phyloP scores from a whole-genome alignment of 2,888 invertebrate genomes.

The Neoascia interrupta region DNA sequence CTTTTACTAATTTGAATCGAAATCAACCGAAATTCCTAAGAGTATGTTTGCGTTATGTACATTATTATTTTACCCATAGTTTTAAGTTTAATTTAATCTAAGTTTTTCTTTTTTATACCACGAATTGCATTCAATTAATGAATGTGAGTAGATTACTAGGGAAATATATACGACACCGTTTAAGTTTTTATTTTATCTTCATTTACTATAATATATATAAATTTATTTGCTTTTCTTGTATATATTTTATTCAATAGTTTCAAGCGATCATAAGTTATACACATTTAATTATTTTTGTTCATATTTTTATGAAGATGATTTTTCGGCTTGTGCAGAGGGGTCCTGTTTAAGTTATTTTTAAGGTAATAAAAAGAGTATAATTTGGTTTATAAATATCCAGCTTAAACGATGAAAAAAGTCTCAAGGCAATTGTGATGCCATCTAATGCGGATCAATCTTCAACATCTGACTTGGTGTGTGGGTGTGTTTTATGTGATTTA shows the following conservation, averaged over 20 bases:
- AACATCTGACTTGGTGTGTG: too few species aligned
- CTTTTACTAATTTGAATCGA: constrained; percentile 48
- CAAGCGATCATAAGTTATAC: constrained; percentile 60
- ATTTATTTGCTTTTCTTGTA: constrained; percentile 45
- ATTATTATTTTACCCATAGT: constrained; percentile 16
- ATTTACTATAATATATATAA: constrained; percentile 22
- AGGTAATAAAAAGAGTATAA: too few species aligned
- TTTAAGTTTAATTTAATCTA: constrained; percentile 39
- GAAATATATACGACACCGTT: constrained; percentile 62
- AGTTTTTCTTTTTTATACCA: constrained; percentile 35
- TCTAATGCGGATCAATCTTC: too few species aligned
- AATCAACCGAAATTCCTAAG: constrained; percentile 44
- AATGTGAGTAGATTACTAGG: constrained; percentile 60
- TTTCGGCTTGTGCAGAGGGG: constrained; percentile 14
- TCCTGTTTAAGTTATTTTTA: too few species aligned
- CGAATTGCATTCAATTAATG: constrained; percentile 57
- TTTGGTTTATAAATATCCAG: too few species aligned
- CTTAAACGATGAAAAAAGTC: background rate
- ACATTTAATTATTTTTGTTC: constrained; percentile 10
- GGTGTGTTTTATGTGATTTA: too few species aligned
- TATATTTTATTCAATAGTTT: constrained; percentile 47
- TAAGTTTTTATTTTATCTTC: constrained; percentile 25
- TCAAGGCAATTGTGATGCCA: background rate
- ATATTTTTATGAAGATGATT: constrained; percentile 17
- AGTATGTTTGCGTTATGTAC: constrained; percentile 61